A percentile compares a stretch with the other conserved stretches of the same genome.
Evolutionary conservation across 2,888 invertebrate genomes (phyloP).

Genomic region (Thera britannica): DNA sequence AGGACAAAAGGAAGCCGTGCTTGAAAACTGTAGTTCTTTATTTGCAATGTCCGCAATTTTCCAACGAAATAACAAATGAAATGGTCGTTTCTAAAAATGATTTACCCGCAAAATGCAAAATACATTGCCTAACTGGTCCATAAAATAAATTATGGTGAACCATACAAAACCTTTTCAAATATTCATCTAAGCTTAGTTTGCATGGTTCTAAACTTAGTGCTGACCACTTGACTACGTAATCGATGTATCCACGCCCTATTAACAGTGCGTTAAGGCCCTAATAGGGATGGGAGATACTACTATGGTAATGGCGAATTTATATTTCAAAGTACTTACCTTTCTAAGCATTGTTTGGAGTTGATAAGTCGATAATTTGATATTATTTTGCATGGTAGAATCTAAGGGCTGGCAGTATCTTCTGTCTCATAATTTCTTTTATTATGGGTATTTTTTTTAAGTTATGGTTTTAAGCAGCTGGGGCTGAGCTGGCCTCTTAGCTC

Average conservation of each 20-base stretch:
- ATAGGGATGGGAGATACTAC: constrained; percentile 9
- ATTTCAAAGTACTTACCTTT: constrained; percentile 17
- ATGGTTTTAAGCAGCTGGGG: no score
- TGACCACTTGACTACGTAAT: constrained; percentile 21
- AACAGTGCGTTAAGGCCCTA: constrained; percentile 18
- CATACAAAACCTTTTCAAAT: constrained; percentile 17
- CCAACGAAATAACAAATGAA: not conserved
- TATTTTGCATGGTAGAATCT: no score
- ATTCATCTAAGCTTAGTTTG: constrained; percentile 18
- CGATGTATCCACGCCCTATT: constrained; percentile 25
- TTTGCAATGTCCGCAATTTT: constrained; percentile 5
- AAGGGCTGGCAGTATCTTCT: no score
- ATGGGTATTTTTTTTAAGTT: no score
- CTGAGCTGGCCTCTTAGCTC: no score
- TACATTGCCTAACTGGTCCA: not conserved
- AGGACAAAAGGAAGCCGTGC: not conserved
- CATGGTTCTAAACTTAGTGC: constrained; percentile 4
- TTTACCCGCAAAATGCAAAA: constrained; percentile 2
- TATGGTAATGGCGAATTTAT: constrained; percentile 23
- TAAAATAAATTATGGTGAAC: constrained; percentile 7
- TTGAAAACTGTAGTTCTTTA: not conserved
- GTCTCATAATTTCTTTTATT: no score
- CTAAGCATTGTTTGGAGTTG: not conserved
- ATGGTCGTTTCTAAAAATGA: not conserved
- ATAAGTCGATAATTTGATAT: not conserved